Percentiles rank a stretch among this genome's conserved stretches.
These are phyloP conservation scores for Caligus rogercresseyi DNA, from an alignment of 1,140 invertebrate species.

Conservation along the genomic window DNA sequence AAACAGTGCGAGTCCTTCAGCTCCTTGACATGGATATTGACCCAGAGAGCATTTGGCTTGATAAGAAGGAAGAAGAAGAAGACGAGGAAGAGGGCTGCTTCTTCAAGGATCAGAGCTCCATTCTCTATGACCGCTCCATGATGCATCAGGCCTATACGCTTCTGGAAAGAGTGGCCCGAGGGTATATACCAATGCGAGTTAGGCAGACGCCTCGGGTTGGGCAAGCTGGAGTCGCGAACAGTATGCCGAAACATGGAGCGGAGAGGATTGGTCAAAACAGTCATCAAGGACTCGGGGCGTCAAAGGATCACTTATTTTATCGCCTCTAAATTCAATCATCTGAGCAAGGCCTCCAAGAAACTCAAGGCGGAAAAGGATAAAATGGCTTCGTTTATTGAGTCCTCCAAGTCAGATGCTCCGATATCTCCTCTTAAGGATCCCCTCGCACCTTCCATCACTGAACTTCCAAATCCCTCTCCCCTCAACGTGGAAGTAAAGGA, in stretches of 20 bases:
- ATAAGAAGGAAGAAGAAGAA: conserved; percentile 28
- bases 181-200: conserved; percentile 35
- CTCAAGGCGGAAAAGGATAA: conserved; percentile 23
- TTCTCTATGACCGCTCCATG: conserved; percentile 31
- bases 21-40: conserved; percentile 35
- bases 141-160: conserved; percentile 33
- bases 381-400: conserved; percentile 20
- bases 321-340: conserved; percentile 20
- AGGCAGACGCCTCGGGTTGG: conserved; percentile 31
- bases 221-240: conserved; percentile 35
- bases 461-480: not conserved
- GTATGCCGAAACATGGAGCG: conserved; percentile 34
- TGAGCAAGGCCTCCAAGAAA: conserved; percentile 22
- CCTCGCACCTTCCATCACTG: not conserved
- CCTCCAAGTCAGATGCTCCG: not conserved
- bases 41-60: conserved; percentile 29
- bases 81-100: conserved; percentile 28
- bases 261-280: conserved; percentile 31
- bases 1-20: conserved; percentile 32
- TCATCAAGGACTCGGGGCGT: conserved; percentile 37
- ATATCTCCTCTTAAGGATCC: not conserved
- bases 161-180: conserved; percentile 31
- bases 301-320: conserved; percentile 31
- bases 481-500: not conserved
- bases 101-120: conserved; percentile 31